phyloP scores from a whole-genome alignment of 2,797 vertebrate genomes.

The Xenops minutus region DNA sequence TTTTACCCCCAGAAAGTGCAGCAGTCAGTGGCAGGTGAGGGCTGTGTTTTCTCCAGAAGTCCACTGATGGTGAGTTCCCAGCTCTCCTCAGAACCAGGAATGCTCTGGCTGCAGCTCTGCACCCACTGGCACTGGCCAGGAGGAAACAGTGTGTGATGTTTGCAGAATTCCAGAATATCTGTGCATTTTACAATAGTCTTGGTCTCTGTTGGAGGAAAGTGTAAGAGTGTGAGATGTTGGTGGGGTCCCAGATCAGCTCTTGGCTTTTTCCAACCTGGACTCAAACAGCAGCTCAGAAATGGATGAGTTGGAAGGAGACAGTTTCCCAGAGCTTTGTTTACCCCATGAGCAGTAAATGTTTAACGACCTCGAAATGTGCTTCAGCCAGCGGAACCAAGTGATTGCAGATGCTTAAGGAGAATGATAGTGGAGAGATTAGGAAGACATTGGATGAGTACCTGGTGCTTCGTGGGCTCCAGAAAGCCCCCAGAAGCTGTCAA shows the following conservation, averaged over 20 bases:
- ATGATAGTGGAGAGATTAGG: background rate
- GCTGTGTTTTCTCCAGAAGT: background rate
- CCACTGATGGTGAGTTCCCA: accelerated
- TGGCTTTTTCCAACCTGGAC: background rate
- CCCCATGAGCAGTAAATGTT: background rate
- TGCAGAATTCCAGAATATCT: background rate
- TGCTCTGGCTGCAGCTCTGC: background rate
- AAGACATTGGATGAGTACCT: background rate
- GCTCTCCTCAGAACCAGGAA: background rate
- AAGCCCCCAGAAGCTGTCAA: background rate
- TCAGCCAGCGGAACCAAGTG: constrained; percentile 1
- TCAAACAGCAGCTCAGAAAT: background rate
- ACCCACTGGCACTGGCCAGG: accelerated
- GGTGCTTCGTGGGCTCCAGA: background rate
- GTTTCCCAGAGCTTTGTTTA: background rate
- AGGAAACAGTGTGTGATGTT: accelerated
- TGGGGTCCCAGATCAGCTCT: background rate
- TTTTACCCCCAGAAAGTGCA: background rate
- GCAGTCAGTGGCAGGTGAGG: background rate
- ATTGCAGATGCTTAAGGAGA: constrained; percentile 1
- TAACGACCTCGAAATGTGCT: background rate
- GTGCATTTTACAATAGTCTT: background rate
- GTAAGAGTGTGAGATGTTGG: background rate
- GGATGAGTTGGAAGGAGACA: background rate
- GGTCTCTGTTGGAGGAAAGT: background rate